phyloP scores from a whole-genome alignment of 2,113 vertebrate species.

The Isurus oxyrinchus region DNA sequence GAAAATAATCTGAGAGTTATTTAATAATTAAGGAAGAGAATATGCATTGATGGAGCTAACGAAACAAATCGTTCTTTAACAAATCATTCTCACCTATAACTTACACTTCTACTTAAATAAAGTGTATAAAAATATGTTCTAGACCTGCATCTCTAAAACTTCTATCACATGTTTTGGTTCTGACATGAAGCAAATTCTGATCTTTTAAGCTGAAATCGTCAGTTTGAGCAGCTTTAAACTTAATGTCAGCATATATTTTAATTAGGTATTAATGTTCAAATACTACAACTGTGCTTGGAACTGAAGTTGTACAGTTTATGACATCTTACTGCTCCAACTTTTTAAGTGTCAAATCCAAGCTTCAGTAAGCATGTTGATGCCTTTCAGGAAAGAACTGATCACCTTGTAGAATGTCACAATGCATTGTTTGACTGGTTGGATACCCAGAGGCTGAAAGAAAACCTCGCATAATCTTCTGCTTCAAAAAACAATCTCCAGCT shows the following conservation, averaged over 20 bases:
- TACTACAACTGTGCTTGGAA: neutral
- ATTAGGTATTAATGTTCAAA: neutral
- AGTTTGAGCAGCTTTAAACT: neutral
- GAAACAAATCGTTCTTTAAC: neutral
- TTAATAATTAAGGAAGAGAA: neutral
- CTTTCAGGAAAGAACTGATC: neutral
- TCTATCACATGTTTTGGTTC: neutral
- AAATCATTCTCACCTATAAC: neutral
- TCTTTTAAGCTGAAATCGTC: neutral
- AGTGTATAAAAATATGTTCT: neutral
- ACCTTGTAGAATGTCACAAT: neutral
- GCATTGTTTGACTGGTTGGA: neutral
- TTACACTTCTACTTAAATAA: neutral
- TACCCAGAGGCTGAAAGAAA: conserved; percentile 1
- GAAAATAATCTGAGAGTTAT: neutral
- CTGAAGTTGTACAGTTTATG: neutral
- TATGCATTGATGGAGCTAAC: neutral
- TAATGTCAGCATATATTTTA: neutral
- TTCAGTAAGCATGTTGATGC: neutral
- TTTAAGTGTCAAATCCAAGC: neutral
- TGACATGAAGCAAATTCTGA: neutral
- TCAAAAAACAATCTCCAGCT: neutral
- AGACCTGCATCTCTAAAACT: neutral
- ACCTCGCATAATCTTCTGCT: neutral
- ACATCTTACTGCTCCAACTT: neutral